phyloP scores from a whole-genome alignment of 1,140 invertebrate genomes.

The Teleogryllus occipitalis region DNA sequence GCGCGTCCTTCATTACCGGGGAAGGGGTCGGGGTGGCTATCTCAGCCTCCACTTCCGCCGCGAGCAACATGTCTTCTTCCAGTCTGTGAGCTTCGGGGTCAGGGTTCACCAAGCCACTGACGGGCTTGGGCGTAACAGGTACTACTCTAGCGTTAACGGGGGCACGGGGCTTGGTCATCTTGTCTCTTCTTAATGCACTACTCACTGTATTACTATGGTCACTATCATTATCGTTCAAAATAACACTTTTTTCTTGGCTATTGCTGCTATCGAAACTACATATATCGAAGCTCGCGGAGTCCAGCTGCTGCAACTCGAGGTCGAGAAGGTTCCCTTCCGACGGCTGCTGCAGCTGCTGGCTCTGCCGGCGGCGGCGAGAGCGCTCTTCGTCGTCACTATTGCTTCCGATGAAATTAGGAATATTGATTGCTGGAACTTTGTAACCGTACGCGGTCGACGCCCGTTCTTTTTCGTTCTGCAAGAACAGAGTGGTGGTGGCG shows the following conservation, averaged over 20 bases:
- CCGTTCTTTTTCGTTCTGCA: constrained; percentile 26
- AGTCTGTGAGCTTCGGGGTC: constrained; percentile 27
- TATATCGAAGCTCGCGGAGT: constrained; percentile 9
- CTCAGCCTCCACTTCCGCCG: constrained; percentile 22
- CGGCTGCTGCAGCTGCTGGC: neutral
- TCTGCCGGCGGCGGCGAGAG: neutral
- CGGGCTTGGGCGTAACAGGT: constrained; percentile 14
- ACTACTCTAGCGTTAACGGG: neutral
- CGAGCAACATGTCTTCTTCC: constrained; percentile 26
- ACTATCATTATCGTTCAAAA: neutral
- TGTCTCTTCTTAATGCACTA: neutral
- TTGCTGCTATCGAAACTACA: constrained; percentile 11
- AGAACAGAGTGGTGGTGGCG: constrained; percentile 25
- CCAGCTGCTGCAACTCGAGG: constrained; percentile 11
- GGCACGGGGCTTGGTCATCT: neutral
- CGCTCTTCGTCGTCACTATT: constrained; percentile 15
- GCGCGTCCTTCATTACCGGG: constrained; percentile 21
- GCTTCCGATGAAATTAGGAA: constrained; percentile 14
- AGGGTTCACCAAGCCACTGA: constrained; percentile 28
- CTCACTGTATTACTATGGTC: too few species aligned
- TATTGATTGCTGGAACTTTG: constrained; percentile 11
- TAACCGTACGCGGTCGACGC: neutral
- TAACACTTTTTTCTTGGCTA: neutral
- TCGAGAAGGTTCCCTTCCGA: neutral
- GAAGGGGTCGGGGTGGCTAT: constrained; percentile 25